A percentile compares a stretch with the other conserved stretches of the same genome.
These are phyloP conservation scores for Melinaea menophilus DNA, from an alignment of 2,888 invertebrate species.

Conservation along the genomic window DNA sequence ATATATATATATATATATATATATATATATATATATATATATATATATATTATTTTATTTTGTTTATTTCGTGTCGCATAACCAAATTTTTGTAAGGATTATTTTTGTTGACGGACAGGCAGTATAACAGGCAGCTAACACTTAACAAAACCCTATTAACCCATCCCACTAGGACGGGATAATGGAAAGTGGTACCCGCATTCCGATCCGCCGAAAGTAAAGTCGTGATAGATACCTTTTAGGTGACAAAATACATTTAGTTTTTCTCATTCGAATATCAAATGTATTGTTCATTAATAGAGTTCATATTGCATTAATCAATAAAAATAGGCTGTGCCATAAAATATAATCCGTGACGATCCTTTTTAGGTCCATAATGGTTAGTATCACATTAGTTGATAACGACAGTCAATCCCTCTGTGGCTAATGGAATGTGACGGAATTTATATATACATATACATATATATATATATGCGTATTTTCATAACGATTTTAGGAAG, in stretches of 20 bases:
- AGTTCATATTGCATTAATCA: conserved; percentile 18
- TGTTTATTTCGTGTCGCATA: too few species aligned
- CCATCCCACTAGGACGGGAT: conserved; percentile 32
- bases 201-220: conserved; percentile 40
- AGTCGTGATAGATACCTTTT: conserved; percentile 36
- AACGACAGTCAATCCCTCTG: conserved; percentile 29
- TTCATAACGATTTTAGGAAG: neutral
- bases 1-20: too few species aligned
- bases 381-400: conserved; percentile 32
- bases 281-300: conserved; percentile 15
- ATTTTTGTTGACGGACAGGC: too few species aligned
- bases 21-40: too few species aligned
- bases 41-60: too few species aligned
- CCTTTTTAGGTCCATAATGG: conserved; percentile 39
- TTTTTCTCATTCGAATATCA: conserved; percentile 17
- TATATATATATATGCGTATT: neutral
- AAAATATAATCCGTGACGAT: conserved; percentile 39
- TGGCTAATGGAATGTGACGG: conserved; percentile 28
- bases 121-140: too few species aligned
- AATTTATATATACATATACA: conserved; percentile 14
- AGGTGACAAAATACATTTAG: conserved; percentile 31
- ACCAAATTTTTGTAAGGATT: too few species aligned
- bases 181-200: conserved; percentile 48
- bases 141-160: too few species aligned
- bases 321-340: conserved; percentile 32